A percentile compares a stretch with the other conserved stretches of the same genome.
phyloP scores from a whole-genome alignment of 2,888 invertebrate genomes.

The Himalopsyche japonica region DNA sequence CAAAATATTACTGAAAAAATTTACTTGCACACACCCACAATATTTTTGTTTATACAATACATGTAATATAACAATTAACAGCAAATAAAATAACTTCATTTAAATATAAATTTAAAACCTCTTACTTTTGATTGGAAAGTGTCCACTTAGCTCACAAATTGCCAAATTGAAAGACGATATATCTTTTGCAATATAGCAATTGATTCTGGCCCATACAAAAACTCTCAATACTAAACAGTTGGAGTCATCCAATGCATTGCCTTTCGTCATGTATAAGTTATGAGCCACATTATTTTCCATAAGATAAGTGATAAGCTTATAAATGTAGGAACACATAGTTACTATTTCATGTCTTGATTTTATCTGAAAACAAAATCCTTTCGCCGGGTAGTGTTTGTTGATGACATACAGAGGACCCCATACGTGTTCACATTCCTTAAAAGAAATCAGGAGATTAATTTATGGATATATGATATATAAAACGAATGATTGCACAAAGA shows the following conservation, averaged over 20 bases:
- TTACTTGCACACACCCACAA: too few species aligned
- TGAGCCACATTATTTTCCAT: constrained; percentile 70
- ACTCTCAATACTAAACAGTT: constrained; percentile 57
- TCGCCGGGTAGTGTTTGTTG: constrained; percentile 61
- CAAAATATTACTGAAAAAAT: too few species aligned
- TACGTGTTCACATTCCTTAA: constrained; percentile 62
- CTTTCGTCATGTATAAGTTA: constrained; percentile 72
- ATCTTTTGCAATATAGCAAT: constrained; percentile 61
- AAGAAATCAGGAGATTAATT: constrained; percentile 27
- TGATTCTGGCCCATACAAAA: constrained; percentile 69
- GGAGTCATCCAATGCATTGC: constrained; percentile 45
- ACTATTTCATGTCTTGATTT: constrained; percentile 46
- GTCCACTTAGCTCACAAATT: constrained; percentile 77
- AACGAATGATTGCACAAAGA: too few species aligned
- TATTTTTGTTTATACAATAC: too few species aligned
- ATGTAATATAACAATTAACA: too few species aligned
- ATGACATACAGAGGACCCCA: constrained; percentile 59
- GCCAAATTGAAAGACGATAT: constrained; percentile 67
- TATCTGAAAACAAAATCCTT: constrained; percentile 72
- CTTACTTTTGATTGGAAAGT: constrained; percentile 71
- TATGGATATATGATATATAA: background rate
- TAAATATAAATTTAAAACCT: constrained; percentile 27
- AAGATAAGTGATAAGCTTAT: constrained; percentile 60
- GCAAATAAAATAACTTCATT: background rate
- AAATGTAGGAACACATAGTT: constrained; percentile 50